Base-by-base conservation (phyloP, 2,113 vertebrate genomes). In the Candoia aspera region DNA sequence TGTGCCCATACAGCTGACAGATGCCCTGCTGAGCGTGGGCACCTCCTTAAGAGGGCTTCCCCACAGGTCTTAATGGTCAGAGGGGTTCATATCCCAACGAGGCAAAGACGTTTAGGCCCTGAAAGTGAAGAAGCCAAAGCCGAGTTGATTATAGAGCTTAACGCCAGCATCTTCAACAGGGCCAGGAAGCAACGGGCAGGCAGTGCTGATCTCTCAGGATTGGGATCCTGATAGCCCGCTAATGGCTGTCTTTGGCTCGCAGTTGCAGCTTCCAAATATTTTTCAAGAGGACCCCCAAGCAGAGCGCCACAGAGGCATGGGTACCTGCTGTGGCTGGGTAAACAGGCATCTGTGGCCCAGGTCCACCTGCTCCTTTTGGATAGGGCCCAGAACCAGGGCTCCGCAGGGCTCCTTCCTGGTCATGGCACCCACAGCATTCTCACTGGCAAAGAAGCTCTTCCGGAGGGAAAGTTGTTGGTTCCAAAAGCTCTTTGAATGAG, bases 321-420 rank as follows among this genome's bases (percentile, higher is more conserved):
- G n/a, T 73, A 3, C 26, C 26, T 1, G 62, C 11, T n/a, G 62
- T 4, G 62, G 29, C 33, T 8, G 68, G 2, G 2, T 19, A 19
- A 19, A 37, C 13, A 6, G n/a, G 15, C 15, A 8, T n/a, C 2
- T 1, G n/a, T 33, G 6, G n/a, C n/a, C 15, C 0, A 13, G n/a
- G 0, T 8, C 15, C 33, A 8, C 6, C 68, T 37, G 68, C 33
- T 37, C 68, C 68, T 6, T 37, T 11, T 6, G 29, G n/a, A 13
- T 6, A 29, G 68, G 57, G 15, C 57, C 57, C 57, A 58, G 57
- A 58, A 19, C 15, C 19, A 19, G 4, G 15, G 13, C n/a, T 33
- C n/a, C 6, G 29, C 2, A 15, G n/a, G 64, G 15, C 57, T 19
- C 57, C 15, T 58, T 11, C 29, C 62, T 15, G 62, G n/a, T 49